Evolutionary conservation across 2,113 vertebrate genomes (phyloP), one percentile per base, ranked within the genome.

Genomic region (Cyanoderma ruficeps): DNA sequence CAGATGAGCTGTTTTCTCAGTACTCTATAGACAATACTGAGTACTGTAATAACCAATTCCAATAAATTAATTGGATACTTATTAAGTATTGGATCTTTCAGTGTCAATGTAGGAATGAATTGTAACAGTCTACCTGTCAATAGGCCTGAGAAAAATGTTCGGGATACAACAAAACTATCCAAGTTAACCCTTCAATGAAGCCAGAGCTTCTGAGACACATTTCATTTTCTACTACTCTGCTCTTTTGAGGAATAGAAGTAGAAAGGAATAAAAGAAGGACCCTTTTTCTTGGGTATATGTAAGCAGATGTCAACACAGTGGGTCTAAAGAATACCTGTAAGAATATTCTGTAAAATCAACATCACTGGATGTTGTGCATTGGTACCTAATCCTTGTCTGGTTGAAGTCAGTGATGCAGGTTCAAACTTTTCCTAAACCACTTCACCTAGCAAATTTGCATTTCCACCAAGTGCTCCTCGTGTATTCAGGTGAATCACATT

Each of bases 51-150:
- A 81, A 57, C 8, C 9, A 21, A 68, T 47, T 81, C 78, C n/a
- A 68, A 10, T 57, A 68, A 68, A 68, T 39, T 39, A 57, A 33
- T 33, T 68, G 63, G 52, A 27, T 57, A 39, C 16, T 81, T 33
- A 33, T 39, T 57, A 39, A 47, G 42, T 27, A 27, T 27, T 68
- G 18, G 16, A 57, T 57, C 63, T 68, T 57, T 47, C 28, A 57
- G 5, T 27, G 21, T 68, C 42, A 33, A 17, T 13, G 17, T 57
- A 57, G 52, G 52, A 57, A 68, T 33, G 17, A 57, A 57, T 13
- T 57, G 10, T 57, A 57, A 33, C 50, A 25, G 13, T 56, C 17
- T 68, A 39, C n/a, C 22, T 0, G 0, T 47, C n/a, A 47, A 1
- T 21, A 57, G 28, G 27, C 28, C 27, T 47, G 22, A 33, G n/a